These are phyloP conservation scores for Eidolon dupreanum DNA, from an alignment of 2,797 vertebrate species.

Conservation along the genomic window DNA sequence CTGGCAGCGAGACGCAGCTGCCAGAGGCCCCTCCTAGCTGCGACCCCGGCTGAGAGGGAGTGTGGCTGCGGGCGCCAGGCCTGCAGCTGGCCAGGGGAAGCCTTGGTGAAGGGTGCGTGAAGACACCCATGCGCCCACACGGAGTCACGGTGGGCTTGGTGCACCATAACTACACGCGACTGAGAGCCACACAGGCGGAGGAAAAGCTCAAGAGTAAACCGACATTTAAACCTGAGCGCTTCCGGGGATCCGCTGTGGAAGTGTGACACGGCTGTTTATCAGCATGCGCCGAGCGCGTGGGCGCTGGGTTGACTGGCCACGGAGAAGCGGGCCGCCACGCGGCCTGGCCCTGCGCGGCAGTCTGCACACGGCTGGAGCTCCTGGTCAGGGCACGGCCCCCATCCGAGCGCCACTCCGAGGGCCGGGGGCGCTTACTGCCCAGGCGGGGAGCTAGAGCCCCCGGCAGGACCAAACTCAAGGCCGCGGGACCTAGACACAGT, in stretches of 20 bases:
- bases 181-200: neutral
- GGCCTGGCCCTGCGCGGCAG: neutral
- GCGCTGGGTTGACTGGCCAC: neutral
- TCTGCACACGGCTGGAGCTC: neutral
- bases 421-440: neutral
- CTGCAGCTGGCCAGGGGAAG: neutral
- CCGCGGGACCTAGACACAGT: neutral
- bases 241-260: neutral
- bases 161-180: neutral
- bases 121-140: neutral
- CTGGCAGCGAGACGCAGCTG: neutral
- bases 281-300: neutral
- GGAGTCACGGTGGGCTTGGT: neutral
- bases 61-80: neutral
- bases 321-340: neutral
- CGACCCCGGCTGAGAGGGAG: neutral
- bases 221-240: slow-evolving; percentile 23
- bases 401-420: neutral
- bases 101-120: neutral
- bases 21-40: neutral
- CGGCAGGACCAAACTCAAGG: neutral
- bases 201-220: slow-evolving; percentile 4
- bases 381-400: neutral
- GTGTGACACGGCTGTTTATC: neutral
- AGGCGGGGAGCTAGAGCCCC: neutral